Evolutionary conservation across 2,113 vertebrate species (phyloP).

Genomic region (Chaetops frenatus): DNA sequence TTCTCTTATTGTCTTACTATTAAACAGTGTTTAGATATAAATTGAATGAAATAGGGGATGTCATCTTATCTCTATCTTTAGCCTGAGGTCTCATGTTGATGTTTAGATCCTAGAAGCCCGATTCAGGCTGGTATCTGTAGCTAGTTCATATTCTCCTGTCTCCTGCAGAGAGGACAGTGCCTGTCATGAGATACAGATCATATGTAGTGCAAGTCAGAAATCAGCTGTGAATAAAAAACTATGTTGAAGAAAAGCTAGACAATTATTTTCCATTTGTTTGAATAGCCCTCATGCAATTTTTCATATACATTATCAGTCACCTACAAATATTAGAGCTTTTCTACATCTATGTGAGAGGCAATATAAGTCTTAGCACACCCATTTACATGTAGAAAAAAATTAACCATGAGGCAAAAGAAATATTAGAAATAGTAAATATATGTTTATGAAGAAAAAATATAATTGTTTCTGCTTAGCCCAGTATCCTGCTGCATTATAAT

Average conservation of each 20-base stretch:
- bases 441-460: neutral
- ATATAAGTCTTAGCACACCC: neutral
- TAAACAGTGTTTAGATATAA: neutral
- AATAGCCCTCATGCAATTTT: neutral
- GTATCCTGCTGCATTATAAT: neutral
- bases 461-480: neutral
- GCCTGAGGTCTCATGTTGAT: neutral
- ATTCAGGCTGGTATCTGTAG: neutral
- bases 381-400: neutral
- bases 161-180: neutral
- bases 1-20: neutral
- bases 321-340: neutral
- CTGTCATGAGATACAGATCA: neutral
- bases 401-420: neutral
- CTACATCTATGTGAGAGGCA: fast-evolving
- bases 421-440: neutral
- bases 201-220: neutral
- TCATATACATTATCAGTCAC: neutral
- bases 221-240: neutral
- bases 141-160: neutral
- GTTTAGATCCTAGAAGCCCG: neutral
- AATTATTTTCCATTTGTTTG: neutral
- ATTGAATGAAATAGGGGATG: neutral
- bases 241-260: neutral
- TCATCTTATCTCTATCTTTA: neutral